Evolutionary conservation across 2,113 vertebrate species (phyloP).

Genomic region (Coryphaenoides rupestris): DNA sequence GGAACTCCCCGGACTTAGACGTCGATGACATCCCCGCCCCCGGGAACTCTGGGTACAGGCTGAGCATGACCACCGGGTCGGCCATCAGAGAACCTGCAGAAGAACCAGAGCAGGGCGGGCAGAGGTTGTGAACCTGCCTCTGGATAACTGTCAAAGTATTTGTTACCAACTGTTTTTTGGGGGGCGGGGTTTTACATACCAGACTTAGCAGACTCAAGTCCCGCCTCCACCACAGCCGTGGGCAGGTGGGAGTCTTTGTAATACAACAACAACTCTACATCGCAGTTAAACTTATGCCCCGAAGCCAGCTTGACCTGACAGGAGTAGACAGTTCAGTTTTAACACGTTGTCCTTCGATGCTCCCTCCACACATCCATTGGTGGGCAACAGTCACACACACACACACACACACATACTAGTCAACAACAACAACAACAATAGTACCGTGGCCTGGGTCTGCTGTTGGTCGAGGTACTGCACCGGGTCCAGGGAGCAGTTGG

Average conservation of each 20-base stretch:
- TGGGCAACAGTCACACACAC: background rate
- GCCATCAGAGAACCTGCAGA: slow-evolving; percentile 76
- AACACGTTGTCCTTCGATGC: too few species aligned
- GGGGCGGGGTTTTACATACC: slow-evolving; percentile 52
- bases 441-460: slow-evolving; percentile 69
- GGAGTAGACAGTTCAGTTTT: slow-evolving; percentile 5
- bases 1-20: slow-evolving; percentile 71
- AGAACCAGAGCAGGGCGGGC: background rate
- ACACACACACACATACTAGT: too few species aligned
- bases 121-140: background rate
- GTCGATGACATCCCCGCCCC: slow-evolving; percentile 50
- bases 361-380: too few species aligned
- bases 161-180: background rate
- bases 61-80: slow-evolving; percentile 77
- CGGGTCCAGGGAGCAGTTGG: slow-evolving; percentile 69
- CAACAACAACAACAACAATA: too few species aligned
- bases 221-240: slow-evolving; percentile 72
- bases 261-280: slow-evolving; percentile 78
- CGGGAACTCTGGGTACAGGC: slow-evolving; percentile 78
- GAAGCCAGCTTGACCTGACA: slow-evolving; percentile 72
- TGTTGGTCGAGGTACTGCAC: slow-evolving; percentile 62
- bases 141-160: background rate
- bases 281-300: slow-evolving; percentile 76
- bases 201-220: slow-evolving; percentile 42
- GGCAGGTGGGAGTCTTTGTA: slow-evolving; percentile 72